Evolutionary conservation across 2,797 vertebrate species (phyloP), one percentile per base, ranked within the genome.

Genomic region (Heterohyrax brucei): DNA sequence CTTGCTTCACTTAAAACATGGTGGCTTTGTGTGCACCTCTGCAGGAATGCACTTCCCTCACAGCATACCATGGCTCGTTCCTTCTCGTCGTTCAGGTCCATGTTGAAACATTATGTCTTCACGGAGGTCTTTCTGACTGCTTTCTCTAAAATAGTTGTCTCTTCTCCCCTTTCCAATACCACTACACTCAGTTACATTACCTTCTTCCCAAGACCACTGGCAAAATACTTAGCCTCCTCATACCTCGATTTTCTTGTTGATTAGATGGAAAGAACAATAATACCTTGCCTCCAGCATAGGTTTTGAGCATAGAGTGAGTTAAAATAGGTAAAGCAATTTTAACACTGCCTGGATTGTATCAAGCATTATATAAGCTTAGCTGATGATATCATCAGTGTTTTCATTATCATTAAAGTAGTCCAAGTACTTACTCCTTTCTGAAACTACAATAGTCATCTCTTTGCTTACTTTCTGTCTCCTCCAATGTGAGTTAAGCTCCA

Each of bases 381-480:
- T 76, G 61, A 61, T 85, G 39, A 28, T 46, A 48, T 7, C 21
- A 44, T 46, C 75, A 22, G 56, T 33, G 16, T 78, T 80, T 18
- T 59, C 59, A 66, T 33, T 90, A 21, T 78, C 72, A 50, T n/a
- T 59, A 5, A 81, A 30, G 5, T 59, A 59, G 26, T 76, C 13
- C 22, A 22, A 75, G 26, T 26, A 18, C 61, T 53, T 82, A 44
- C 70, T 46, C 53, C n/a, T 88, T 9, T 91, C 53, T 87, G 46
- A 77, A 73, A 80, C 5, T 70, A 72, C 44, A 50, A 50, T 26
- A 19, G 53, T 33, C 82, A 16, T 59, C 77, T 73, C 5, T 53
- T 53, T 76, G 30, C 33, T 66, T 80, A 24, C 50, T 87, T 91
- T 92, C 33, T 87, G 19, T 59, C 82, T 90, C 50, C 53, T 79